phyloP scores from a whole-genome alignment of 2,113 vertebrate genomes.

The Dermatemys mawii region DNA sequence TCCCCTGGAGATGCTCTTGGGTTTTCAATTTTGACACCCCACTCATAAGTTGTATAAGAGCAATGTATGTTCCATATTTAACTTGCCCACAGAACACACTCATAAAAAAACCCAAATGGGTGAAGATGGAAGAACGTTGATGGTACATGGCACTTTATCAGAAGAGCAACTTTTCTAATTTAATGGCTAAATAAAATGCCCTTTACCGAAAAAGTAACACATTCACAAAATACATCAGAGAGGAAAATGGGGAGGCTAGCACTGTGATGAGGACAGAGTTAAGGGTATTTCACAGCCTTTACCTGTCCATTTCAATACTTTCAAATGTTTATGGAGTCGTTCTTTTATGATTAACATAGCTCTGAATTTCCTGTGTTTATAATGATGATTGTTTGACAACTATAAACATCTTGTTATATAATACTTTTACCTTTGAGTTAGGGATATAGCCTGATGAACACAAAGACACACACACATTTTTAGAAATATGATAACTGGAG shows the following conservation, averaged over 20 bases:
- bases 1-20: background rate
- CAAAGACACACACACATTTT: background rate
- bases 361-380: background rate
- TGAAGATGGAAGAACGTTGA: background rate
- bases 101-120: background rate
- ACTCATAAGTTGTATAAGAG: background rate
- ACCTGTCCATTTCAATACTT: background rate
- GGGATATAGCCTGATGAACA: background rate
- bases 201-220: background rate
- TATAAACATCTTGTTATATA: background rate
- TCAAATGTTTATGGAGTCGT: background rate
- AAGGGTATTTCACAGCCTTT: background rate
- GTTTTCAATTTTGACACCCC: background rate
- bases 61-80: background rate
- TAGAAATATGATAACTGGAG: background rate
- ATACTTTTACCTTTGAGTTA: background rate
- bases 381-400: background rate
- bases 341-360: background rate
- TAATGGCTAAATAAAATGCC: background rate
- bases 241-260: background rate
- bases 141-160: background rate
- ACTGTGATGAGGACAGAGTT: background rate
- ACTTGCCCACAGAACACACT: background rate
- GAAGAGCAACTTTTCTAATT: background rate
- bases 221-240: background rate